Base-by-base conservation (phyloP, 2,113 vertebrate genomes). In the Scolopax mira region DNA sequence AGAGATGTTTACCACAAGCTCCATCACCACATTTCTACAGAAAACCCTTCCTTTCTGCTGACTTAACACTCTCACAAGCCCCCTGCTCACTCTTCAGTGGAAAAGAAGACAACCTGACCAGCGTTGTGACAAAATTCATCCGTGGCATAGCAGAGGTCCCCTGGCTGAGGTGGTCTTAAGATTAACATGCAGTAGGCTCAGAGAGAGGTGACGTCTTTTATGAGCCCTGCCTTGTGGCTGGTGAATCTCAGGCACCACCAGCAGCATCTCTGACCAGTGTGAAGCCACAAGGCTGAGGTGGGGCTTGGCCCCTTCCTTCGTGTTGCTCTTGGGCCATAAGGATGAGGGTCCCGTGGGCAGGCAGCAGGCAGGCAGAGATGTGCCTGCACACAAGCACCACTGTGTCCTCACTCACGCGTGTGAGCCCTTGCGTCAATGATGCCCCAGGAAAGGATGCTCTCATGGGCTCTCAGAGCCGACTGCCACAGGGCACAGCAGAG, bases 191-290 rank as follows among this genome's bases (percentile, higher is more conserved):
- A 1, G 10, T 7, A 11, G 9, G 7, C 55, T 60, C 6, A 57
- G 28, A 6, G 31, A 51, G 54, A 73, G 28, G 31, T 17, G 31
- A 25, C 2, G 3, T 25, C 57, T 77, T 66, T 37, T 65, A 46
- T 1, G 5, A 81, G 22, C 18, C 65, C 39, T 6, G 0, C 37
- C 21, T 22, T 3, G 2, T 3, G 14, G 22, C 42, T 75, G 61
- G 28, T 14, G 78, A 92, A 85, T 66, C 35, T 23, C 35, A 25
- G 35, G 27, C 37, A 41, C 33, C 9, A 19, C 15, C 2, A 4
- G 44, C 4, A 2, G 9, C 0, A 0, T 28, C 35, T 90, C 62
- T 23, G 33, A 28, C 7, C 0, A 0, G 10, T 0, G 1, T 48
- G 52, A 75, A 42, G 33, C 4, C 57, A 10, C 57, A 42, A 65